Conservation (phyloP, 2,113 vertebrate genomes). For the Trochalopteron elliotii region DNA sequence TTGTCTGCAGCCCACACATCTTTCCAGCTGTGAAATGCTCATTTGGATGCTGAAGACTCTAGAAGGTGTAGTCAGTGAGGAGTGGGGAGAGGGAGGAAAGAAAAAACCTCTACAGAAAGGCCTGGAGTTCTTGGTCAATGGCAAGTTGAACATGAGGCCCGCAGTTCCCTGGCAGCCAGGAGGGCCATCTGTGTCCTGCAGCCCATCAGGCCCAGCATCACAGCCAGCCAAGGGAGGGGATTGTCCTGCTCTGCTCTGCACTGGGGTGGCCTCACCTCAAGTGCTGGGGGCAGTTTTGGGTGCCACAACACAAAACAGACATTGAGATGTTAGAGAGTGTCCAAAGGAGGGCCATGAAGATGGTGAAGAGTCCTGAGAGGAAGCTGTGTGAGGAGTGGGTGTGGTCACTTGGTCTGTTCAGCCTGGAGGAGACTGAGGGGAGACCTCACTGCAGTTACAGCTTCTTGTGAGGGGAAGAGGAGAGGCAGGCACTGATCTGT, state of each 20-base stretch:
- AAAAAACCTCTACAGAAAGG: neutral
- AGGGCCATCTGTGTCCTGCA: neutral
- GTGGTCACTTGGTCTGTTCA: neutral
- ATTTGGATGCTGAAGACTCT: neutral
- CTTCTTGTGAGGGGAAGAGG: neutral
- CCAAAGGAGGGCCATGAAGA: neutral
- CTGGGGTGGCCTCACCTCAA: neutral
- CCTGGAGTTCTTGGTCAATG: rapidly evolving
- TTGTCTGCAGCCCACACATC: neutral
- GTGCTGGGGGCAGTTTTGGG: neutral
- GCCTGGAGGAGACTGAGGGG: neutral
- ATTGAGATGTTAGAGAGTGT: neutral
- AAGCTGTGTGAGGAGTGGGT: neutral
- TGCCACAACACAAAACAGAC: neutral
- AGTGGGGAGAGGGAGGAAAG: neutral
- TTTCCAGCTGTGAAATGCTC: neutral
- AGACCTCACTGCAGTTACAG: neutral
- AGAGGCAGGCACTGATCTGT: neutral
- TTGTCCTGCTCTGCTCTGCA: neutral
- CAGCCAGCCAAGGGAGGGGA: neutral
- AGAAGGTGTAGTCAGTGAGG: neutral
- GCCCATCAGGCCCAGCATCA: neutral
- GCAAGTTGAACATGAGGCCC: rapidly evolving
- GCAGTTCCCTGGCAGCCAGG: neutral
- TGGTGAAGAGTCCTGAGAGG: neutral